phyloP scores from a whole-genome alignment of 2,888 invertebrate genomes.

The Carterocephalus palaemon region DNA sequence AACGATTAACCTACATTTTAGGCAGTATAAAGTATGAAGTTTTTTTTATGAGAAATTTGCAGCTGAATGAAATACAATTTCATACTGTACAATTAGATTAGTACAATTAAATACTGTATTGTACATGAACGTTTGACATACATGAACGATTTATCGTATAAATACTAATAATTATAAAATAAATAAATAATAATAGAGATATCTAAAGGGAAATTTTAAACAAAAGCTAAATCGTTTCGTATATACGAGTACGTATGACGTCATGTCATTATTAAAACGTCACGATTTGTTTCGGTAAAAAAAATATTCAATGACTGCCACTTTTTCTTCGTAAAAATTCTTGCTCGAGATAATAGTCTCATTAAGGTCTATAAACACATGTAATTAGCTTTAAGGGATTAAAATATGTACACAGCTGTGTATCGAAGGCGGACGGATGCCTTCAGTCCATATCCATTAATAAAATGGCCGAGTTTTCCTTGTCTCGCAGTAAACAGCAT shows the following conservation, averaged over 20 bases:
- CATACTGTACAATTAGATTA: too few species aligned
- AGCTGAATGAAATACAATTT: too few species aligned
- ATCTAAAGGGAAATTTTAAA: too few species aligned
- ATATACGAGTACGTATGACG: background rate
- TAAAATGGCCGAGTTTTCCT: conserved; percentile 25
- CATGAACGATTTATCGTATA: too few species aligned
- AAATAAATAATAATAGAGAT: conserved; percentile 18
- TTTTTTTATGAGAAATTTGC: too few species aligned
- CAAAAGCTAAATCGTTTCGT: background rate
- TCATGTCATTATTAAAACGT: background rate
- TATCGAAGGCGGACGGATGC: conserved; percentile 4
- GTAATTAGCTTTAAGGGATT: conserved; percentile 17
- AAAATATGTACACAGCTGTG: conserved; percentile 13
- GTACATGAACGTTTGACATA: too few species aligned
- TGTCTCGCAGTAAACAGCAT: conserved; percentile 28
- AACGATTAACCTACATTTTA: too few species aligned
- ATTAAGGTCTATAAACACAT: conserved; percentile 28
- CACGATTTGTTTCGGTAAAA: background rate
- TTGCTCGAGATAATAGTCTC: conserved; percentile 24
- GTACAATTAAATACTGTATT: too few species aligned
- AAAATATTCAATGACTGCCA: conserved; percentile 8
- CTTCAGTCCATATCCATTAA: conserved; percentile 15
- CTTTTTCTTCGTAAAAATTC: conserved; percentile 22
- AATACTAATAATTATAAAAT: too few species aligned
- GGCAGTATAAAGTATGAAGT: too few species aligned